Percentiles rank a stretch among this genome's conserved stretches.
Conservation (phyloP, 2,888 invertebrate species). For the Noctua fimbriata region DNA sequence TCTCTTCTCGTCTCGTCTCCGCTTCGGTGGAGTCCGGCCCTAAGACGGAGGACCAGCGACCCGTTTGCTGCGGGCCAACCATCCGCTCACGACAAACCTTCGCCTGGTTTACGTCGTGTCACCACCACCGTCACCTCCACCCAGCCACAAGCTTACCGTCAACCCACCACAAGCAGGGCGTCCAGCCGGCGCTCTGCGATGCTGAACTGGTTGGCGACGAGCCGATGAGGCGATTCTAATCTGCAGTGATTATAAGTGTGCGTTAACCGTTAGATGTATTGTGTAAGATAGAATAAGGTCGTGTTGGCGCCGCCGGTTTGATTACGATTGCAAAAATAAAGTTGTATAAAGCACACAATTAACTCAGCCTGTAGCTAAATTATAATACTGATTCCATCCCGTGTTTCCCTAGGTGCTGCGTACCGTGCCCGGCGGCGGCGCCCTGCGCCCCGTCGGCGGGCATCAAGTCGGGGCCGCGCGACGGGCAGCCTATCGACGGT, state of each 20-base stretch:
- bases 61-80: neutral
- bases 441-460: conserved; percentile 82
- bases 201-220: neutral
- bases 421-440: conserved; percentile 81
- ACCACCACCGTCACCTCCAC: neutral
- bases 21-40: too few species aligned
- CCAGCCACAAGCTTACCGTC: neutral
- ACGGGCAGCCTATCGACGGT: conserved; percentile 78
- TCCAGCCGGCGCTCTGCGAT: neutral
- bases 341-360: neutral
- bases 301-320: too few species aligned
- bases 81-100: neutral
- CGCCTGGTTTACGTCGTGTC: neutral
- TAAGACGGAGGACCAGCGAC: neutral
- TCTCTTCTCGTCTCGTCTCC: too few species aligned
- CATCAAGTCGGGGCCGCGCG: conserved; percentile 79
- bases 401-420: conserved; percentile 77
- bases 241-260: neutral
- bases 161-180: neutral
- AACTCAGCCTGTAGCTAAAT: neutral
- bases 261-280: neutral
- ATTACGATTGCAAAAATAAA: neutral
- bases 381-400: neutral
- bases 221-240: neutral
- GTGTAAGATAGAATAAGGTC: neutral